Evolutionary conservation across 1,140 invertebrate species (phyloP).

Genomic region (Coptotermes formosanus): DNA sequence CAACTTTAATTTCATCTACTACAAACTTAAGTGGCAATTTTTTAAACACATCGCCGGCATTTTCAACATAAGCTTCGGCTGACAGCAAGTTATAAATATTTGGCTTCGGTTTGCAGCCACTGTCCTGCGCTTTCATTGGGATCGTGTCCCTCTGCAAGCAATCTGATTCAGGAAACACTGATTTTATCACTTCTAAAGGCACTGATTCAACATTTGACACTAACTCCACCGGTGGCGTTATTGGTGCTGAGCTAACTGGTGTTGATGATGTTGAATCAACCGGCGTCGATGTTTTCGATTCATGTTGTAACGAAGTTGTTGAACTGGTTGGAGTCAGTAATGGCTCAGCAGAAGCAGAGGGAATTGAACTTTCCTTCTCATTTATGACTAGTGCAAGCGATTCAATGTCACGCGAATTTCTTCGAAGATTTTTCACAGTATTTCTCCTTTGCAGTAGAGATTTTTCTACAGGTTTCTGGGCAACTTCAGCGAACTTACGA

Average conservation of each 20-base stretch:
- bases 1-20: slow-evolving; percentile 29
- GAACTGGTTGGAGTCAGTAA: neutral
- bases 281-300: neutral
- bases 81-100: neutral
- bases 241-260: neutral
- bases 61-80: slow-evolving; percentile 26
- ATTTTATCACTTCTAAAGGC: neutral
- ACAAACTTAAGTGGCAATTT: slow-evolving; percentile 1
- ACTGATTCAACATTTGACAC: neutral
- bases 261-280: neutral
- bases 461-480: neutral
- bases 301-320: neutral
- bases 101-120: neutral
- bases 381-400: neutral
- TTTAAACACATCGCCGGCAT: neutral
- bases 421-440: slow-evolving; percentile 38
- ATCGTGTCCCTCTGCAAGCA: neutral
- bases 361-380: neutral
- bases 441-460: slow-evolving; percentile 36
- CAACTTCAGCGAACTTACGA: neutral
- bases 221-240: neutral
- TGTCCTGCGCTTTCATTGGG: neutral
- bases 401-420: slow-evolving; percentile 36
- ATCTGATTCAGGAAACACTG: neutral
- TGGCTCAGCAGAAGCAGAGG: neutral